A percentile compares a stretch with the other conserved stretches of the same genome.
Evolutionary conservation across 2,888 invertebrate genomes (phyloP).

Genomic region (Stenodema calcarata): DNA sequence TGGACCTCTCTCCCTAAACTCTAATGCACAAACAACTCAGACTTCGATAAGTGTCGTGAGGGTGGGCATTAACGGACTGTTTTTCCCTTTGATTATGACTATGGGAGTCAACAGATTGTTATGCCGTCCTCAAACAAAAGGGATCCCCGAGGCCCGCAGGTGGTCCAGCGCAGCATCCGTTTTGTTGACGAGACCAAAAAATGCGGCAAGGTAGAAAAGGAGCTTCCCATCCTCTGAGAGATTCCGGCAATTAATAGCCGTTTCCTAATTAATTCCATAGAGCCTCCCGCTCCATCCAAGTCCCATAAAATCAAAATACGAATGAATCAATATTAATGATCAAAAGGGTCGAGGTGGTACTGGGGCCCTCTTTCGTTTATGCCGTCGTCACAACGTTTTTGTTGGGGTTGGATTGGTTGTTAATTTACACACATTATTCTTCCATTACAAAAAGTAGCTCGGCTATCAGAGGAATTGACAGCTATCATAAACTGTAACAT

Average conservation of each 20-base stretch:
- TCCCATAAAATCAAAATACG: conserved; percentile 33
- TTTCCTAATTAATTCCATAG: conserved; percentile 19
- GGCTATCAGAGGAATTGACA: no score
- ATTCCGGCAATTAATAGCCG: conserved; percentile 28
- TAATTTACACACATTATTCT: neutral
- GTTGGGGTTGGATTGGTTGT: neutral
- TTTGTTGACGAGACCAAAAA: neutral
- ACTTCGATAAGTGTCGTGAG: neutral
- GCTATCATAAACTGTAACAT: no score
- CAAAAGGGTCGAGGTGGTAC: neutral
- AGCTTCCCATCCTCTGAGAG: neutral
- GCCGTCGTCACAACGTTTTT: neutral
- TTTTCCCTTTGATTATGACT: conserved; percentile 19
- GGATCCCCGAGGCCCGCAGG: conserved; percentile 1
- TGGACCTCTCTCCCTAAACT: neutral
- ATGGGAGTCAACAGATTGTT: conserved; percentile 30
- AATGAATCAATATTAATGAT: conserved; percentile 25
- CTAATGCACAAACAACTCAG: neutral
- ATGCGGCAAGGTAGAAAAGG: neutral
- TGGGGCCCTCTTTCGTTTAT: neutral
- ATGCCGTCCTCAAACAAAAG: neutral
- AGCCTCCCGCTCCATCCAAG: conserved; percentile 6
- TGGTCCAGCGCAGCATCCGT: neutral
- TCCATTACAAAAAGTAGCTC: no score
- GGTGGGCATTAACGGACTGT: neutral